These are phyloP conservation scores for Sus scrofa DNA, from an alignment of 2,113 vertebrate species.

Conservation along the genomic window T2T-Sscrofa CM000817.6:100413001-100413500, in stretches of 20 bases:
- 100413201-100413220: conserved; percentile 96
- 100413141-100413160: conserved; percentile 95
- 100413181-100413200: conserved; percentile 97
- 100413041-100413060: conserved; percentile 96
- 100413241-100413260: conserved; percentile 97
- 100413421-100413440: conserved; percentile 98
- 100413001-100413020: conserved; percentile 96
- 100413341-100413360: conserved; percentile 95
- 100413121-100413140: conserved; percentile 95
- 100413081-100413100: conserved; percentile 93
- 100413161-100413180: conserved; percentile 91
- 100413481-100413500: conserved; percentile 97
- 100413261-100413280: conserved; percentile 98
- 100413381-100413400: conserved; percentile 97
- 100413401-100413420: conserved; percentile 97
- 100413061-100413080: conserved; percentile 98
- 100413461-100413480: conserved; percentile 96
- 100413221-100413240: conserved; percentile 97
- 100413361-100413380: conserved; percentile 97
- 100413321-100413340: conserved; percentile 93
- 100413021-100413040: conserved; percentile 97
- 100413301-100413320: conserved; percentile 94
- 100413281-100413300: conserved; percentile 98
- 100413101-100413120: conserved; percentile 97
- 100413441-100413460: conserved; percentile 96